Conservation (phyloP, 2,797 vertebrate species). For the Spatula versicolor region DNA sequence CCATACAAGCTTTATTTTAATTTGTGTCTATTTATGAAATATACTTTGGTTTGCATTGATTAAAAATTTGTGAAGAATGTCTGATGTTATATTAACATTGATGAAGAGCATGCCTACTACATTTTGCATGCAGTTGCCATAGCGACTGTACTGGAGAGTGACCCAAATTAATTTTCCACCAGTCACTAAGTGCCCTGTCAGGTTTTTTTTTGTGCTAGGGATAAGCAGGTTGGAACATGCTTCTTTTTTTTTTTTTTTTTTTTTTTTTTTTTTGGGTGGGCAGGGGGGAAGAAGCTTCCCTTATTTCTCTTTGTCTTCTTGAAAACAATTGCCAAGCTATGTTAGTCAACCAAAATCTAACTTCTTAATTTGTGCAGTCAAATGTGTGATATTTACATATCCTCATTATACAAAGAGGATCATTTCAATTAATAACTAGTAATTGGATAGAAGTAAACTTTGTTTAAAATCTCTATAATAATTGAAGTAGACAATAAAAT, state of each 20-base stretch:
- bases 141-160: constrained; percentile 73
- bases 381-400: neutral
- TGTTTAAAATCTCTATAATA: neutral
- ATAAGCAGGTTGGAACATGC: neutral
- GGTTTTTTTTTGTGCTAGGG: constrained; percentile 1
- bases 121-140: constrained; percentile 78
- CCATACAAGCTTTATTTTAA: neutral
- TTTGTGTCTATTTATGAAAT: neutral
- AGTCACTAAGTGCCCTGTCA: constrained; percentile 64
- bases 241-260: neutral
- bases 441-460: neutral
- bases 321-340: neutral
- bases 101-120: constrained; percentile 42
- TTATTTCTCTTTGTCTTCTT: constrained; percentile 17
- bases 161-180: constrained; percentile 82
- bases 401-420: neutral
- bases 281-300: neutral
- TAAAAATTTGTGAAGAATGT: constrained; percentile 36
- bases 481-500: neutral
- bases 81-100: constrained; percentile 58
- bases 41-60: constrained; percentile 39
- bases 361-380: neutral
- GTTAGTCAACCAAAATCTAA: constrained; percentile 4
- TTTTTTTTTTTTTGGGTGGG: no score
- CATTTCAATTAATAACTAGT: neutral